Evolutionary conservation across 2,113 vertebrate genomes (phyloP).

Genomic region (Psettodes erumei): DNA sequence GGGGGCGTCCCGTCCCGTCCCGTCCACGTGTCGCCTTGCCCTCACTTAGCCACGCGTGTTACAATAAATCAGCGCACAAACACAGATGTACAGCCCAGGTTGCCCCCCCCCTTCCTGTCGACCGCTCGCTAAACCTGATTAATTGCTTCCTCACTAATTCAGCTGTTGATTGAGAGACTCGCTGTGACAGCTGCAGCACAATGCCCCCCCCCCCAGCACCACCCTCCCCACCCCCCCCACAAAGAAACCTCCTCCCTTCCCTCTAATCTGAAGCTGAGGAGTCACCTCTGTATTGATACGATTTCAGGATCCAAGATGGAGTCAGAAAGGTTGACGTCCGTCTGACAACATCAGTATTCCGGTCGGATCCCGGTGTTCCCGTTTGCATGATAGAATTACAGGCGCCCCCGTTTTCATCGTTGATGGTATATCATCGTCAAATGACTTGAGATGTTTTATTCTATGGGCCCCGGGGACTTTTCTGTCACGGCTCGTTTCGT

Average conservation of each 20-base stretch:
- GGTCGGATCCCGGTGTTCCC: constrained; percentile 33
- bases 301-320: constrained; percentile 33
- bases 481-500: constrained; percentile 48
- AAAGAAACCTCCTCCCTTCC: neutral
- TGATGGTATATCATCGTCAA: constrained; percentile 65
- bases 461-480: constrained; percentile 38
- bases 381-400: constrained; percentile 67
- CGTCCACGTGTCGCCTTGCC: too few relatives aligned
- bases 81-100: constrained; percentile 22
- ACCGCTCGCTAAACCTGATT: constrained; percentile 49
- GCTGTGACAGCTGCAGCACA: constrained; percentile 48
- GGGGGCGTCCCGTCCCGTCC: too few relatives aligned
- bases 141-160: constrained; percentile 59
- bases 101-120: neutral
- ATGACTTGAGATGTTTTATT: constrained; percentile 52
- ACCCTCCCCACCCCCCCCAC: too few relatives aligned
- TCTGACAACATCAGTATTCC: constrained; percentile 53
- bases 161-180: constrained; percentile 54
- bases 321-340: constrained; percentile 41
- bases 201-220: neutral
- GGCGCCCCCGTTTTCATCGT: constrained; percentile 53
- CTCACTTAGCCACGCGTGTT: neutral
- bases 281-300: constrained; percentile 30
- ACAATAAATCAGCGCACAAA: neutral
- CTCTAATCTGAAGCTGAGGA: constrained; percentile 24